A percentile compares a stretch with the other conserved stretches of the same genome.
Conservation (phyloP, 2,113 vertebrate genomes). For the Tetraodon nigroviridis region DNA sequence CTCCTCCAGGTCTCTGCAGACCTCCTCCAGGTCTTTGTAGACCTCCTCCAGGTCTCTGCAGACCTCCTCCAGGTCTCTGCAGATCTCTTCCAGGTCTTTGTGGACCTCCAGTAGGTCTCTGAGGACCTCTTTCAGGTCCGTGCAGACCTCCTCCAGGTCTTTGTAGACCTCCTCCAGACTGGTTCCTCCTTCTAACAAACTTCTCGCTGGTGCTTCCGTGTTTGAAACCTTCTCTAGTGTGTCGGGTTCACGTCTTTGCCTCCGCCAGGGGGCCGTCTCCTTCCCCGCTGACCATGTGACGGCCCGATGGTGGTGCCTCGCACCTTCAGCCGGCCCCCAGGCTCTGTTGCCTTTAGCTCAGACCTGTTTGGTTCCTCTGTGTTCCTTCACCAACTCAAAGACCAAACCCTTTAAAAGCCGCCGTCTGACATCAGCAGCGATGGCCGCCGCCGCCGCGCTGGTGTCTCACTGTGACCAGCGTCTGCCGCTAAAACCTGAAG, state of each 20-base stretch:
- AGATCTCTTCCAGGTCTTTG: too few relatives aligned
- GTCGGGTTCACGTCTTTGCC: neutral
- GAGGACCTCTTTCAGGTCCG: too few relatives aligned
- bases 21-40: too few relatives aligned
- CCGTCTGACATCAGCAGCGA: constrained; percentile 29
- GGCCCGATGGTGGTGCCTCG: constrained; percentile 26
- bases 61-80: too few relatives aligned
- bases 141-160: too few relatives aligned
- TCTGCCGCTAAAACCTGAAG: constrained; percentile 9
- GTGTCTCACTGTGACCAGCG: constrained; percentile 34
- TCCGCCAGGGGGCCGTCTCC: too few relatives aligned
- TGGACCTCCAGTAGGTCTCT: too few relatives aligned
- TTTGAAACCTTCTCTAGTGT: neutral
- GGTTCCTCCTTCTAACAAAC: neutral
- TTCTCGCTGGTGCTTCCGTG: constrained; percentile 22
- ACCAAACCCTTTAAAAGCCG: constrained; percentile 51
- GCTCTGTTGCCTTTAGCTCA: neutral
- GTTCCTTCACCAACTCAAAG: constrained; percentile 3
- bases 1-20: too few relatives aligned
- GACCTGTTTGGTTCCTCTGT: constrained; percentile 2
- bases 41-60: too few relatives aligned
- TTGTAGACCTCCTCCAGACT: too few relatives aligned
- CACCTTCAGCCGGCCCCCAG: constrained; percentile 54
- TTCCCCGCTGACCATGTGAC: constrained; percentile 29
- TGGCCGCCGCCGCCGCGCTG: too few relatives aligned